Base-by-base conservation (phyloP, 2,888 invertebrate species). In the Acrobasis repandana region DNA sequence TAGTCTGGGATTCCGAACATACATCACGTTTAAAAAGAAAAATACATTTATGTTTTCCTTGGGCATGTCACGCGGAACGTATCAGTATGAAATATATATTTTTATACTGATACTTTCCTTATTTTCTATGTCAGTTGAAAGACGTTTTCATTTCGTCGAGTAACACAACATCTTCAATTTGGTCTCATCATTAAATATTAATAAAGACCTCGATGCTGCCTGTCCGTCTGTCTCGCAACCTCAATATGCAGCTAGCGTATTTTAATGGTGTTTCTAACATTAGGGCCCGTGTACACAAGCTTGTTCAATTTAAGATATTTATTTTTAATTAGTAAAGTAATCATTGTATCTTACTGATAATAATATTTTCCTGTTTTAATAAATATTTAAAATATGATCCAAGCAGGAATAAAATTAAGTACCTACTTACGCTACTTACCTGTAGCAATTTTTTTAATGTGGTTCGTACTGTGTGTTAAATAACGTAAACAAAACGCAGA, bases 1-100 rank as follows among this genome's bases (percentile, higher is more conserved):
- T 80, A 83, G 78, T 85, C 79, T 79, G 76, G 79, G 79, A 87
- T 83, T 77, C 78, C 80, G 64, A 76, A 77, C 73, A 77, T 78
- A 77, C 68, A 67, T 68, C 65, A 75, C 69, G 60, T 66, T 74
- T 70, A 49, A 66, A 72, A 63, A 67, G 63, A 71, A 74, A 74
- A 52, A 54, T 11, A 75, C 76, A 74, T 76, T 77, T 71, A 72
- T 67, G 69, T 63, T 77, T 74, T 72, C 70, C 71, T 74, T 71
- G 71, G 67, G 67, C 62, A 61, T 75, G 72, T 76, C 75, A 73
- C 73, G 67, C 64, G 65, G 72, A 68, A 72, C 69, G 68, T 71
- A 74, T 71, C 68, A 68, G n/a, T 5, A 9, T 54, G 60, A 60
- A 46, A 60, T 46, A 15, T 16, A 14, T 14, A 14, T 38, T 11